These are phyloP conservation scores for Nemoura dubitans DNA, from an alignment of 2,888 invertebrate species.

Conservation along the genomic window DNA sequence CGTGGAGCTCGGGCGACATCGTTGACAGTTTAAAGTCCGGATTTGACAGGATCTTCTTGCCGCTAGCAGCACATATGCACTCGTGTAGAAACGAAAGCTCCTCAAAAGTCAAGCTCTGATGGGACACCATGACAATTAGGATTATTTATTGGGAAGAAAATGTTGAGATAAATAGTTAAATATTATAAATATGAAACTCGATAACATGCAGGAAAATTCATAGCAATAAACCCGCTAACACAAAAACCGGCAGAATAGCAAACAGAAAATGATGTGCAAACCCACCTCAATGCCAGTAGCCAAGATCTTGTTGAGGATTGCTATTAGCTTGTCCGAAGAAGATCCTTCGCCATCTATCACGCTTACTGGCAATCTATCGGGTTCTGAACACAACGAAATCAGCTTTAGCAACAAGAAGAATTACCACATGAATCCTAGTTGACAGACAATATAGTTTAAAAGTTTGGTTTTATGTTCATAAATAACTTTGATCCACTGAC, in stretches of 20 bases:
- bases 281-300: not conserved
- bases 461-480: too few relatives aligned
- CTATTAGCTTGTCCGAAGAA: not conserved
- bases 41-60: slow-evolving; percentile 5
- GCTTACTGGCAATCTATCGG: too few relatives aligned
- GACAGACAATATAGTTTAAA: too few relatives aligned
- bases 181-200: too few relatives aligned
- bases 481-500: not conserved
- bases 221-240: too few relatives aligned
- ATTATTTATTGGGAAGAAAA: not conserved
- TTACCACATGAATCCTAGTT: too few relatives aligned
- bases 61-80: not conserved
- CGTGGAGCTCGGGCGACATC: not conserved
- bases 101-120: slow-evolving; percentile 15
- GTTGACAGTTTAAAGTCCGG: not conserved
- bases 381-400: too few relatives aligned
- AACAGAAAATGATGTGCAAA: not conserved
- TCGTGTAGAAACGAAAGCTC: slow-evolving; percentile 25
- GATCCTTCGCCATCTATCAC: not conserved
- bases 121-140: too few relatives aligned
- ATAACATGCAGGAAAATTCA: too few relatives aligned
- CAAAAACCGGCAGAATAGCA: too few relatives aligned
- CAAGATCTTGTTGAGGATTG: slow-evolving; percentile 7
- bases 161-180: not conserved
- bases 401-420: too few relatives aligned